Evolutionary conservation across 2,113 vertebrate species (phyloP).

Genomic region (Chunga burmeisteri): DNA sequence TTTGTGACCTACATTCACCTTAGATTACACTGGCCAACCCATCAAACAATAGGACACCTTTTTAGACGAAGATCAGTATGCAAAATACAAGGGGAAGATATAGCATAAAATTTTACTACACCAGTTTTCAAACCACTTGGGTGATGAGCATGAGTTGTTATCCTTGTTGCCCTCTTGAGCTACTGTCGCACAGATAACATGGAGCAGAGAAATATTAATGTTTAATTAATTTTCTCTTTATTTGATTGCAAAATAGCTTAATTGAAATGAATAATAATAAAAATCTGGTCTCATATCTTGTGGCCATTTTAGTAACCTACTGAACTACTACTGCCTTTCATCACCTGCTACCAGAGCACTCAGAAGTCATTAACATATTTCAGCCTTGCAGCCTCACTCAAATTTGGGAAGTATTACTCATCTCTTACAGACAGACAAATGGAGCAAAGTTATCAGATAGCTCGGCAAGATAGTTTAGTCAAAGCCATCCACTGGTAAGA

Average conservation of each 20-base stretch:
- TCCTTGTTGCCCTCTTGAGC: not conserved
- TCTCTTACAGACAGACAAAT: not conserved
- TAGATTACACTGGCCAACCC: not conserved
- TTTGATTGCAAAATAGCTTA: not conserved
- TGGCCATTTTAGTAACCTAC: not conserved
- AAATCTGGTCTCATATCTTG: not conserved
- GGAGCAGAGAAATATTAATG: not conserved
- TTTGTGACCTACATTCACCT: not conserved
- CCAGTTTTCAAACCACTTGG: not conserved
- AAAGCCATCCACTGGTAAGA: not conserved
- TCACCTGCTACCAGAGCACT: not conserved
- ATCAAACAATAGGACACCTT: not conserved
- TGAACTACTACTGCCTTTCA: not conserved
- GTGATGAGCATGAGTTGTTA: not conserved
- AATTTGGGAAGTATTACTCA: not conserved
- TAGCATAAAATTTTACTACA: not conserved
- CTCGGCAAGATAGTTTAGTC: not conserved
- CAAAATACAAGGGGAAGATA: not conserved
- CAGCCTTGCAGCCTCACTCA: not conserved
- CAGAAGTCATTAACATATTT: not conserved
- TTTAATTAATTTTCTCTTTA: not conserved
- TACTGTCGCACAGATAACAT: not conserved
- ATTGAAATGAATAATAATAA: not conserved
- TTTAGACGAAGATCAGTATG: not conserved
- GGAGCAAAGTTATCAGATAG: not conserved